These are phyloP conservation scores for Macroteleia sp. DNA, from an alignment of 2,888 invertebrate species.

Conservation along the genomic window DNA sequence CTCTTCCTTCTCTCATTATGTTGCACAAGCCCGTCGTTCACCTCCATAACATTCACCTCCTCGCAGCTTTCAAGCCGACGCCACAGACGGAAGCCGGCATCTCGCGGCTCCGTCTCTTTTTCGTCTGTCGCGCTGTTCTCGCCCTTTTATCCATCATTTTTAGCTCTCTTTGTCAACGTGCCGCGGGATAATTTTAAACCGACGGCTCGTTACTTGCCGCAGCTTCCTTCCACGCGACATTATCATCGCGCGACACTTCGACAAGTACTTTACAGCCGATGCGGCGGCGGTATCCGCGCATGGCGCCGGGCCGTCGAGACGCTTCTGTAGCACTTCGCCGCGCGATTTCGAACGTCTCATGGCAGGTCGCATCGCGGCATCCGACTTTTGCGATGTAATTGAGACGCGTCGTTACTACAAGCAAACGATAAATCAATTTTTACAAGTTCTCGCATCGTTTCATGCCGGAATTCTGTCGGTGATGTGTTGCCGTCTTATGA, in stretches of 20 bases:
- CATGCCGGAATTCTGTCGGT: too few species aligned
- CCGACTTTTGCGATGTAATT: constrained; percentile 20
- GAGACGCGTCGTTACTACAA: constrained; percentile 12
- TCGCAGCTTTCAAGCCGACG: constrained; percentile 25
- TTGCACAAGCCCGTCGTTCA: constrained; percentile 43
- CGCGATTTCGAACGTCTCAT: constrained; percentile 35
- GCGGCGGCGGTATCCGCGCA: constrained; percentile 47
- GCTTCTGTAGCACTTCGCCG: constrained; percentile 31
- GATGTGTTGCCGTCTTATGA: too few species aligned
- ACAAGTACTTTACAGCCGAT: constrained; percentile 54
- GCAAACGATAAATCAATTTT: constrained; percentile 38
- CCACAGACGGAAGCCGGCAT: constrained; percentile 45
- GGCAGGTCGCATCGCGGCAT: constrained; percentile 8
- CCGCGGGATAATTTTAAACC: constrained; percentile 64
- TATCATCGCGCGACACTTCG: constrained; percentile 63
- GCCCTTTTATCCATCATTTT: constrained; percentile 62
- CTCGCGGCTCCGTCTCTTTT: constrained; percentile 33
- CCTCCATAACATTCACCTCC: constrained; percentile 49
- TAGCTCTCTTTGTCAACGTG: constrained; percentile 60
- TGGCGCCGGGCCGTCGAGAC: constrained; percentile 63
- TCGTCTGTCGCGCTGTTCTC: constrained; percentile 41
- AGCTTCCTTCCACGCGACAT: constrained; percentile 50
- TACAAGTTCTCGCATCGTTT: constrained; percentile 3
- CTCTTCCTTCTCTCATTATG: constrained; percentile 51
- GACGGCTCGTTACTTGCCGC: constrained; percentile 58